Conservation (phyloP, 1,140 invertebrate species). For the Ooceraea biroi region DNA sequence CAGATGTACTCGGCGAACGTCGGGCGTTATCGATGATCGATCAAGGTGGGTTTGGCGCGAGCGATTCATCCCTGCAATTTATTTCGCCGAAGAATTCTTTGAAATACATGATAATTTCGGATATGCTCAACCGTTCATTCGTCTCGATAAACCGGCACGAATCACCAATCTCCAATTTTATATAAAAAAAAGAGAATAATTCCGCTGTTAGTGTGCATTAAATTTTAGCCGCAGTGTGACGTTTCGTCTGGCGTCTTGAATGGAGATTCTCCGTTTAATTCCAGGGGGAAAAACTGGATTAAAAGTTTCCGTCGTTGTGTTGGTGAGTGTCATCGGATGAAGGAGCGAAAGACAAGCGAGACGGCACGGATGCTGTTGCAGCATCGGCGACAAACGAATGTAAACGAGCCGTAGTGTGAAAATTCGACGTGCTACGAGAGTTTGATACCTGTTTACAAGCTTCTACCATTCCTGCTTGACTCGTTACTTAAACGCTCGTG, state of each 20-base stretch:
- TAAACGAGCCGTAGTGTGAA: conserved; percentile 75
- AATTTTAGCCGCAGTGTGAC: conserved; percentile 5
- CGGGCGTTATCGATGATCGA: conserved; percentile 19
- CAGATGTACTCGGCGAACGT: not conserved
- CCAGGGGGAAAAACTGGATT: conserved; percentile 51
- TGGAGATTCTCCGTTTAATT: conserved; percentile 32
- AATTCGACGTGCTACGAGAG: conserved; percentile 74
- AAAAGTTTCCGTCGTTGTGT: conserved; percentile 62
- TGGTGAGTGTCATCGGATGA: conserved; percentile 42
- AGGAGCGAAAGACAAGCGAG: conserved; percentile 60
- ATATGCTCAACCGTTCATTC: not conserved
- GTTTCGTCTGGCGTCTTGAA: conserved; percentile 5
- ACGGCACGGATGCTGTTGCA: conserved; percentile 52
- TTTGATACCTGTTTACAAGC: conserved; percentile 76
- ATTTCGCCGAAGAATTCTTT: not conserved
- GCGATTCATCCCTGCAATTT: not conserved
- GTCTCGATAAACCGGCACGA: not conserved
- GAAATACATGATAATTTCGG: not conserved
- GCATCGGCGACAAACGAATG: conserved; percentile 71
- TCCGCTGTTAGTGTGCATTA: not conserved
- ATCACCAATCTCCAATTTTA: not conserved
- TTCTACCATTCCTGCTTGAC: conserved; percentile 66
- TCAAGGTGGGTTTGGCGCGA: not conserved
- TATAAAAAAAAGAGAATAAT: not conserved
- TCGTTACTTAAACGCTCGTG: conserved; percentile 45